Conservation (phyloP, 1,140 invertebrate species). For the Theocolax elegans region DNA sequence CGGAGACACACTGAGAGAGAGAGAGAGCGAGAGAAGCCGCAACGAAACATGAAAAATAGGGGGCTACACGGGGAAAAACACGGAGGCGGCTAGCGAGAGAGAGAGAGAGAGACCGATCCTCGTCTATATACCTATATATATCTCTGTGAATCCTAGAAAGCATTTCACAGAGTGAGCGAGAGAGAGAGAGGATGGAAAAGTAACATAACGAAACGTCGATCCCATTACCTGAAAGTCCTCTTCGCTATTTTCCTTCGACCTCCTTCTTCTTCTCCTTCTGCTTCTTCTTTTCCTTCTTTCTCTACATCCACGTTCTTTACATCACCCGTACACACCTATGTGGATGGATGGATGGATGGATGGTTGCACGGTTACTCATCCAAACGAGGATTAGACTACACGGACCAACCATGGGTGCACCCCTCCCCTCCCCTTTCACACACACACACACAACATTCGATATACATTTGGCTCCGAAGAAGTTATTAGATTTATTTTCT, state of each 20-base stretch:
- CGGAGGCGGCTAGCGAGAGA: conserved; percentile 48
- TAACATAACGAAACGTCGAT: conserved; percentile 69
- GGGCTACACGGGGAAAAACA: conserved; percentile 67
- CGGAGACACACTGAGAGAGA: neutral
- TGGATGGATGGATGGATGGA: no score
- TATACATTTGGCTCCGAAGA: no score
- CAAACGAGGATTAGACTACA: no score
- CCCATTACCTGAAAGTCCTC: conserved; percentile 64
- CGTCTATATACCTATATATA: no score
- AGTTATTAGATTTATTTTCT: no score
- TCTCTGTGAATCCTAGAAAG: conserved; percentile 36
- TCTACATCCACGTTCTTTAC: conserved; percentile 9
- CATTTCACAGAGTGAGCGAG: conserved; percentile 32
- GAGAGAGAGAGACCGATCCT: conserved; percentile 32
- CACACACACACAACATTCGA: no score
- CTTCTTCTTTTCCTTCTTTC: conserved; percentile 22
- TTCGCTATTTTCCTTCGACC: conserved; percentile 29
- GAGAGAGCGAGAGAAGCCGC: conserved; percentile 59
- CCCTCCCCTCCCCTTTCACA: neutral
- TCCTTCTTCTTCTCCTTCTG: conserved; percentile 26
- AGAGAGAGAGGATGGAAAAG: conserved; percentile 67
- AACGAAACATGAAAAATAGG: conserved; percentile 70
- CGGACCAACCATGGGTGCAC: no score
- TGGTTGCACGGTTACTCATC: no score
- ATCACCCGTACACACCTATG: neutral